Evolutionary conservation across 2,888 invertebrate species (phyloP).

Genomic region (Papilio gigon): DNA sequence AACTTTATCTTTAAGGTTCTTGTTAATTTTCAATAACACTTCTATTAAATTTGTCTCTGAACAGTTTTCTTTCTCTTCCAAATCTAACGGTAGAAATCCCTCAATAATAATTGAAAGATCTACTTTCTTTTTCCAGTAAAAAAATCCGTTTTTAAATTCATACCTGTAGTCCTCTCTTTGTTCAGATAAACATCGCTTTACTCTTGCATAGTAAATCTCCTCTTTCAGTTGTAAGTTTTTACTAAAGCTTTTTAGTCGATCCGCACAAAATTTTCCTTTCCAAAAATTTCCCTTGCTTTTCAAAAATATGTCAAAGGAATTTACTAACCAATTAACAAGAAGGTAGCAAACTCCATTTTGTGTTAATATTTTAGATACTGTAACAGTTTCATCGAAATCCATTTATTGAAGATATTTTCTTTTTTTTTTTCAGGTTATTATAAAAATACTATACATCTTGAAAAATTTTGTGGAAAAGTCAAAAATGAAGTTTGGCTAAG

Average conservation of each 20-base stretch:
- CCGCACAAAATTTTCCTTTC: constrained; percentile 67
- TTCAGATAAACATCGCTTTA: constrained; percentile 59
- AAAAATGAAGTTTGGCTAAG: constrained; percentile 14
- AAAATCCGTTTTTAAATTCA: constrained; percentile 67
- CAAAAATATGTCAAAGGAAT: constrained; percentile 65
- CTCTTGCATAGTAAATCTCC: constrained; percentile 54
- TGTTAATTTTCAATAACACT: constrained; percentile 60
- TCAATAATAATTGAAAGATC: constrained; percentile 57
- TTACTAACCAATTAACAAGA: constrained; percentile 62
- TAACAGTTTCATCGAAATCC: constrained; percentile 63
- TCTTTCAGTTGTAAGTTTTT: constrained; percentile 61
- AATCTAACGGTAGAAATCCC: constrained; percentile 68
- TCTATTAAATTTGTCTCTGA: constrained; percentile 61
- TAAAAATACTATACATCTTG: constrained; percentile 3
- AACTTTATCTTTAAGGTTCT: constrained; percentile 56
- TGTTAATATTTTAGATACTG: constrained; percentile 60
- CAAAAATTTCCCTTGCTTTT: constrained; percentile 59
- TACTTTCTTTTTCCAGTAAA: constrained; percentile 67
- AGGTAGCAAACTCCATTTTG: constrained; percentile 56
- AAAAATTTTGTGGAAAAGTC: background rate
- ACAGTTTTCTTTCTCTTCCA: constrained; percentile 50
- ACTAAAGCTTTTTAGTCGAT: constrained; percentile 62
- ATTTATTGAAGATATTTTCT: constrained; percentile 46
- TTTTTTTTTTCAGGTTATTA: constrained; percentile 23
- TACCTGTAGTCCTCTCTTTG: constrained; percentile 59